Conservation (phyloP, 2,113 vertebrate species). For the Megaceryle maxima region DNA sequence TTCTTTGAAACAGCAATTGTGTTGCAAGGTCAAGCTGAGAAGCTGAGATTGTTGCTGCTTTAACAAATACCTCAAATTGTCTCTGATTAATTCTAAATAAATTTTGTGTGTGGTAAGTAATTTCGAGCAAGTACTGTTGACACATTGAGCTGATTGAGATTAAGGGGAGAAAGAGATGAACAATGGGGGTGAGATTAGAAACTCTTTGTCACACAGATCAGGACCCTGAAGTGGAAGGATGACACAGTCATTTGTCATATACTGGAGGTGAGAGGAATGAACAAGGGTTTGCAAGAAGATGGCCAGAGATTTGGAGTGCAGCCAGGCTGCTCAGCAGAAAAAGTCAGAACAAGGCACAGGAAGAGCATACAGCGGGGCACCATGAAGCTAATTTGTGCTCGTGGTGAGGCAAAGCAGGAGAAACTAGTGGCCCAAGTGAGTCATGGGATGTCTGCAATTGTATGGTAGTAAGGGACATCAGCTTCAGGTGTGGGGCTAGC, state of each 20-base stretch:
- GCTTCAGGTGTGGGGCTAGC: not conserved
- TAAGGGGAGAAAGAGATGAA: slow-evolving; percentile 53
- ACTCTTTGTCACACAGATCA: slow-evolving; percentile 31
- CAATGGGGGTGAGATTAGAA: slow-evolving; percentile 53
- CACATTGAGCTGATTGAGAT: slow-evolving; percentile 48
- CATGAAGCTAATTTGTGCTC: not conserved
- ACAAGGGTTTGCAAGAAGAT: not conserved
- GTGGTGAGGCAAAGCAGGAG: fast-evolving
- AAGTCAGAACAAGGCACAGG: not conserved
- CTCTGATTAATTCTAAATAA: slow-evolving; percentile 65
- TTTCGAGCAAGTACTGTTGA: slow-evolving; percentile 49
- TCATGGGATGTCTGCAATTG: not conserved
- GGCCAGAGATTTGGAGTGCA: fast-evolving
- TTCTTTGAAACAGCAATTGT: slow-evolving; percentile 21
- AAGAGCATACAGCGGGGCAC: not conserved
- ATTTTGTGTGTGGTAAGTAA: not conserved
- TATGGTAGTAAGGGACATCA: not conserved
- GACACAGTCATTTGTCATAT: slow-evolving; percentile 35
- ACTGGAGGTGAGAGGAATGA: slow-evolving; percentile 2
- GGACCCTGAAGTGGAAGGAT: slow-evolving; percentile 5
- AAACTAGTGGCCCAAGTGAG: not conserved
- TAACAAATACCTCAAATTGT: slow-evolving; percentile 55
- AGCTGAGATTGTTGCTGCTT: slow-evolving; percentile 13
- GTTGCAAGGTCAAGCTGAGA: slow-evolving; percentile 57
- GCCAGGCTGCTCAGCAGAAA: not conserved